Evolutionary conservation across 2,888 invertebrate genomes (phyloP), one percentile per base, ranked within the genome.

Genomic region (Baronia brevicornis): DNA sequence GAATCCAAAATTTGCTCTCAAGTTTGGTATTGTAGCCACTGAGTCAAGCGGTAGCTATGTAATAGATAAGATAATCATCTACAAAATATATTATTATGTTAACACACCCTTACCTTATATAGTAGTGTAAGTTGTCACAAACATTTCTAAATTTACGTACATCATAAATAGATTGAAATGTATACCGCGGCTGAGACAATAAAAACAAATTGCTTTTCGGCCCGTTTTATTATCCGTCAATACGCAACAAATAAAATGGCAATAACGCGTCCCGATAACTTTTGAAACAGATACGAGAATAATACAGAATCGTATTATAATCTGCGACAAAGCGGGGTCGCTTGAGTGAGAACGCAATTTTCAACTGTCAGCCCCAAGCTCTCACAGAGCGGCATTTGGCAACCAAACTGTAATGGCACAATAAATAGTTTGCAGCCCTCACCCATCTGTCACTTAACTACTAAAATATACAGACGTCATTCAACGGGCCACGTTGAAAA

Each of bases 401-500:
- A 69, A 71, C 68, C 70, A 51, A 65, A 54, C 65, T 60, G 69
- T 80, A 80, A 82, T 80, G 68, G 75, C 60, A 75, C 79, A 79
- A 80, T 78, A 77, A 77, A 78, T 80, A 82, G 80, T 80, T 78
- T 54, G 63, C 74, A 74, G 67, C 80, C 79, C 75, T 67, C 55
- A 63, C 72, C 69, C 82, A 84, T 82, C 82, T 84, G 82, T 82
- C 82, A 80, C 72, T 77, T 78, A 72, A 78, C 77, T 74, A 80
- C 73, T 74, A 82, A 78, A 80, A 78, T 82, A 82, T 79, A 84
- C 82, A 79, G 77, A 72, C 73, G 77, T 80, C 80, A 80, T 72
- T 77, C 73, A 64, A 54, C 59, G 61, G 54, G 58, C 56, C 65
- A 51, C 75, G 56, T 65, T 79, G 84, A 80, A 80, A 80, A 84